Conservation (phyloP, 2,888 invertebrate genomes). For the Noctua janthe region DNA sequence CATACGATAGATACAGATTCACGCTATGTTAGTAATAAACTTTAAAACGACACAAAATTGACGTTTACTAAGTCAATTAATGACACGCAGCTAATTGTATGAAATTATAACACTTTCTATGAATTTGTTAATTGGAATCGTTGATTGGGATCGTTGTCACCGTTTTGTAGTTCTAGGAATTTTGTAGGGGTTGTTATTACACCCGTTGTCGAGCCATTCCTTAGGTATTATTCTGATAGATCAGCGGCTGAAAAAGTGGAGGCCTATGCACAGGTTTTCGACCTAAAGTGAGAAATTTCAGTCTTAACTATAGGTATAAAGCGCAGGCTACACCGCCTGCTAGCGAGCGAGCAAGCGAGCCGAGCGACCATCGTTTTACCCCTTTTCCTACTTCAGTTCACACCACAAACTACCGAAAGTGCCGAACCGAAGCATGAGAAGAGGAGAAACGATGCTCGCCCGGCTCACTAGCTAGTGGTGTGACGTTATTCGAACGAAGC, state of each 20-base stretch:
- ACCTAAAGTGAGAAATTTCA: neutral
- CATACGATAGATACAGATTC: conserved; percentile 18
- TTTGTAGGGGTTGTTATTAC: neutral
- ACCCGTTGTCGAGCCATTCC: neutral
- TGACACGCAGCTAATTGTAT: conserved; percentile 26
- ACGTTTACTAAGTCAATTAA: conserved; percentile 32
- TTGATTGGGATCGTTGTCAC: neutral
- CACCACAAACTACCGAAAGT: too few species aligned
- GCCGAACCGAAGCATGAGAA: too few species aligned
- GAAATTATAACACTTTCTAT: conserved; percentile 51
- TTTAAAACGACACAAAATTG: conserved; percentile 30
- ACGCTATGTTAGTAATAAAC: conserved; percentile 37
- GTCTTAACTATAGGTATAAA: neutral
- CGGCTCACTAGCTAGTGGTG: too few species aligned
- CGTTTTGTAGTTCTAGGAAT: neutral
- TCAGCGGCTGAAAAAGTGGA: neutral
- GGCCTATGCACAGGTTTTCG: neutral
- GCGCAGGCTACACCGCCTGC: too few species aligned
- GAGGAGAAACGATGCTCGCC: too few species aligned
- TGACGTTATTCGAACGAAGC: too few species aligned
- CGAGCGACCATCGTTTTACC: too few species aligned
- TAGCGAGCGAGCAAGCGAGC: too few species aligned
- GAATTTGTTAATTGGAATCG: conserved; percentile 1
- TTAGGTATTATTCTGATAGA: neutral
- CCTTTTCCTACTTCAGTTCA: too few species aligned